phyloP scores from a whole-genome alignment of 2,797 vertebrate species.

The Peromyscus aztecus region DNA sequence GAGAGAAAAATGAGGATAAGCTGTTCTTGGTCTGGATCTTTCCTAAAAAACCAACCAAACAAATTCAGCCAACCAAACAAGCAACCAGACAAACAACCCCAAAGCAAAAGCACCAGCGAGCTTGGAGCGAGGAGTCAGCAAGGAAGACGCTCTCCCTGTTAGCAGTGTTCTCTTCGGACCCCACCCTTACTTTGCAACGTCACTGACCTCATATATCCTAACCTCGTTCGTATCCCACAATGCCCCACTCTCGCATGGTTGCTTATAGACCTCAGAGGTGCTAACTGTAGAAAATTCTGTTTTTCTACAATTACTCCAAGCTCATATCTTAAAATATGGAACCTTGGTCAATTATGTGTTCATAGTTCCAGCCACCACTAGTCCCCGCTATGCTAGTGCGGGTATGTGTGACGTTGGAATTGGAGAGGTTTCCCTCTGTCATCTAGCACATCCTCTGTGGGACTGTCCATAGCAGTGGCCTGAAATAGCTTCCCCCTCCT shows the following conservation, averaged over 20 bases:
- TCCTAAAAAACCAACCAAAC: not conserved
- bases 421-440: not conserved
- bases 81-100: not conserved
- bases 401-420: not conserved
- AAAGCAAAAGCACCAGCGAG: not conserved
- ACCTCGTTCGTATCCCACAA: not conserved
- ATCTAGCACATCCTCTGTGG: not conserved
- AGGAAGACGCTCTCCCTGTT: not conserved
- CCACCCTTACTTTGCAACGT: not conserved
- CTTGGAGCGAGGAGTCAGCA: not conserved
- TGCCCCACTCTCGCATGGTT: not conserved
- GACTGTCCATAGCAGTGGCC: not conserved
- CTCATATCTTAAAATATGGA: slow-evolving; percentile 3
- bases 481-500: slow-evolving; percentile 3
- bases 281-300: not conserved
- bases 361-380: not conserved
- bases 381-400: not conserved
- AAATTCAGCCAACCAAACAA: not conserved
- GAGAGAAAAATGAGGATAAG: slow-evolving; percentile 9
- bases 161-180: not conserved
- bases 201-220: not conserved
- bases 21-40: not conserved
- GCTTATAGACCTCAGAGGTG: not conserved
- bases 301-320: not conserved
- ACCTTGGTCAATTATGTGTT: not conserved